Percentiles rank a stretch among this genome's conserved stretches.
These are phyloP conservation scores for Anguilla megastoma DNA, from an alignment of 2,797 vertebrate genomes.

Conservation along the genomic window DNA sequence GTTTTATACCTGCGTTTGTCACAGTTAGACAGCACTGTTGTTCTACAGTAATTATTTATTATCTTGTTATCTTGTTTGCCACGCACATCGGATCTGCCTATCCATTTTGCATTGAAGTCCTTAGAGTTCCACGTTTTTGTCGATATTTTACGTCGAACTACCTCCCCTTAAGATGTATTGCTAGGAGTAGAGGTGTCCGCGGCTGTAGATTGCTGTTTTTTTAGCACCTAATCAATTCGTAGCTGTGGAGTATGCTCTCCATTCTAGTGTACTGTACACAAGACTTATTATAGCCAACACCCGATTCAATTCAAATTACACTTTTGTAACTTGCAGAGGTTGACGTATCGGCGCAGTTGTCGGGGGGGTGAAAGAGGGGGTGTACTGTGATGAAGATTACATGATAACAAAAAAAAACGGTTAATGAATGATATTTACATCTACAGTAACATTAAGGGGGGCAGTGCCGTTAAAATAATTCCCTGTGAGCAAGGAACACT, in stretches of 20 bases:
- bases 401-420: neutral
- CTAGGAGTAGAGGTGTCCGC: neutral
- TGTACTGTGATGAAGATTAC: neutral
- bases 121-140: neutral
- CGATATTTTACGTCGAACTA: neutral
- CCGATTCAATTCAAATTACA: neutral
- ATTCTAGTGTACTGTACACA: neutral
- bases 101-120: neutral
- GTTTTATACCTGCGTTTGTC: constrained; percentile 16
- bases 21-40: constrained; percentile 30
- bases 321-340: neutral
- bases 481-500: neutral
- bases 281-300: neutral
- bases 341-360: neutral
- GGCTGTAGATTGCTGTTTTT: neutral
- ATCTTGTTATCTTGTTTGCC: neutral
- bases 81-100: neutral
- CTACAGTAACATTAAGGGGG: neutral
- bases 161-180: neutral
- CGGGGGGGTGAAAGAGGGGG: neutral
- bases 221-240: neutral
- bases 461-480: neutral
- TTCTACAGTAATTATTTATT: neutral
- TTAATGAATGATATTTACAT: neutral
- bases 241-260: neutral